Evolutionary conservation across 1,140 invertebrate species (phyloP), one percentile per base, ranked within the genome.

Genomic region (Drosophila ambigua): DNA sequence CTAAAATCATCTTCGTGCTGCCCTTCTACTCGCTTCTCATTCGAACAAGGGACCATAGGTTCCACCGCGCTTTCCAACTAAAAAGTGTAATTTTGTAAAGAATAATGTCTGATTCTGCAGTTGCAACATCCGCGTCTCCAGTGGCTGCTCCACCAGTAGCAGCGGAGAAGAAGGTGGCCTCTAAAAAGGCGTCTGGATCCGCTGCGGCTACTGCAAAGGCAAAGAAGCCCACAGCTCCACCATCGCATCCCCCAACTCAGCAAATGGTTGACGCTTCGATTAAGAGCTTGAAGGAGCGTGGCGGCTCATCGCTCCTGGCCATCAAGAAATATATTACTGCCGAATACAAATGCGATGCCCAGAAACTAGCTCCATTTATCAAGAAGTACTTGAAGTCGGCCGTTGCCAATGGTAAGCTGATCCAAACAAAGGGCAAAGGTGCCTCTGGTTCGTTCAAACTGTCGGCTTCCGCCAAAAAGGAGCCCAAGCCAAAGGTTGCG

Each of bases 191-290:
- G 31, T 35, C 31, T 35, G 31, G 8, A 35, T 3, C 9, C 31
- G 31, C 31, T 35, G 39, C 55, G 15, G 0, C 48, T 24, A 24
- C 23, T 7, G 7, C 49, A 6, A 51, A 43, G 20, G n/a, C 31
- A 9, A 35, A 35, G 31, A 35, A 35, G 8, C 31, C 31, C 31
- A 11, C 31, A 11, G 23, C 96, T 96, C 20, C 45, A 48, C 45
- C 16, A 24, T 24, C 96, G 84, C 1, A 95, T 94, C 75, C 93
- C 93, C 57, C 94, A 92, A 48, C 93, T 94, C 80, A 94, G 94
- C 85, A 95, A 94, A 82, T 96, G 95, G 76, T 95, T 95, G 23
- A 95, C 83, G 23, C 94, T 94, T 59, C 94, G 95, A 66, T 95
- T 95, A 89, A 95, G 93, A 79, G 28, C 28, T 31, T 31, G 7